A percentile compares a stretch with the other conserved stretches of the same genome.
Conservation (phyloP, 2,113 vertebrate genomes). For the Caranx melampygus region DNA sequence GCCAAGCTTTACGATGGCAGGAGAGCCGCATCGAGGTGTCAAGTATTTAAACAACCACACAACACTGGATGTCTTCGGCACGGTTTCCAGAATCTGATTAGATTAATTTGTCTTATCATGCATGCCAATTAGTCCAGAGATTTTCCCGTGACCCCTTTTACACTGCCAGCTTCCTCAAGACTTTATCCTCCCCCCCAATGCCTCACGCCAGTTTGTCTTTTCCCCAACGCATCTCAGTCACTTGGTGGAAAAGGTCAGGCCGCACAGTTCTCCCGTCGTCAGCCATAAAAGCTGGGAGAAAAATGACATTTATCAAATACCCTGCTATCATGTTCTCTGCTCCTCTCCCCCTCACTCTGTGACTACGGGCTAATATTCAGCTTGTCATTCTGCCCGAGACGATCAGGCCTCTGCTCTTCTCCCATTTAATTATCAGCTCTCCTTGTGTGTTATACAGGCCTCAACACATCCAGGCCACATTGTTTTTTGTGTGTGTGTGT, state of each 20-base stretch:
- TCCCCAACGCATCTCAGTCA: conserved; percentile 34
- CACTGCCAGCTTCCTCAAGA: conserved; percentile 12
- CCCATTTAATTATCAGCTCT: conserved; percentile 61
- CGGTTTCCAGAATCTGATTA: conserved; percentile 44
- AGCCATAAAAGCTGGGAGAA: conserved; percentile 58
- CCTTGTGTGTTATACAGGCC: conserved; percentile 8
- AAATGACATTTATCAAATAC: conserved; percentile 74
- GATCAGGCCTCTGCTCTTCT: conserved; percentile 44
- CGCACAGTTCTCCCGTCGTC: conserved; percentile 51
- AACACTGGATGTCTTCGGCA: conserved; percentile 27
- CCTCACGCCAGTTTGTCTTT: conserved; percentile 46
- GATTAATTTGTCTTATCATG: conserved; percentile 47
- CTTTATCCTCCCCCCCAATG: conserved; percentile 25
- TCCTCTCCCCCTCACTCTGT: conserved; percentile 33
- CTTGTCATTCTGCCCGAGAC: conserved; percentile 56
- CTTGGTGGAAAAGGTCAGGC: conserved; percentile 69
- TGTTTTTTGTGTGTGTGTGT: neutral
- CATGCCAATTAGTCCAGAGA: conserved; percentile 42
- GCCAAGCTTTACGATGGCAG: conserved; percentile 42
- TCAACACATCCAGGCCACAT: conserved; percentile 43
- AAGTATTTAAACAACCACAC: conserved; percentile 39
- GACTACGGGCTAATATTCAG: conserved; percentile 58
- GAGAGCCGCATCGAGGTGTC: conserved; percentile 21
- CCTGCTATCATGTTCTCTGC: conserved; percentile 49
- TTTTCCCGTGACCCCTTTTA: conserved; percentile 21